Conservation (phyloP, 2,888 invertebrate genomes). For the Yponomeuta sedellus region DNA sequence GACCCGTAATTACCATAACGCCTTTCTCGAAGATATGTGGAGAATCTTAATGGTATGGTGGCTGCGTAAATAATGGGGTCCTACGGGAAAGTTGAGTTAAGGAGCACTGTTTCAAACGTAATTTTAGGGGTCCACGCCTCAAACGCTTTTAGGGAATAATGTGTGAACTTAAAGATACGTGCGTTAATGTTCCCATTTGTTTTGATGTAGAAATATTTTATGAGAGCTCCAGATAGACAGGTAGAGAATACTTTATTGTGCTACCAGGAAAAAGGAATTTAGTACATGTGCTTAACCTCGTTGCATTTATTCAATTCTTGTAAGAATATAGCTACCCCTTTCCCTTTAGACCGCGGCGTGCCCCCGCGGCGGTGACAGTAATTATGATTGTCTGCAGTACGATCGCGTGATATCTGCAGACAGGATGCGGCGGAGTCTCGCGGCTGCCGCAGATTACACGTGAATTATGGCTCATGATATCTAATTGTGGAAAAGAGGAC, state of each 20-base stretch:
- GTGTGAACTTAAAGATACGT: slow-evolving; percentile 55
- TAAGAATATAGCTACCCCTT: background rate
- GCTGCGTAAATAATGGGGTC: slow-evolving; percentile 75
- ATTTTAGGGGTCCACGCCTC: slow-evolving; percentile 70
- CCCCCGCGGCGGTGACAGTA: slow-evolving; percentile 8
- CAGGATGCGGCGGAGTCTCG: slow-evolving; percentile 53
- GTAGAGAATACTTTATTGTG: background rate
- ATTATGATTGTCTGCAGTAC: slow-evolving; percentile 20
- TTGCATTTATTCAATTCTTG: background rate
- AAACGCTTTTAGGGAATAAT: slow-evolving; percentile 70
- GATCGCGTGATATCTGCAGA: slow-evolving; percentile 46
- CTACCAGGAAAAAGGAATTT: no score
- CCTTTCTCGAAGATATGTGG: slow-evolving; percentile 73
- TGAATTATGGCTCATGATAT: slow-evolving; percentile 24
- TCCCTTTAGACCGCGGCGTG: background rate
- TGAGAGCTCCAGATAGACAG: background rate
- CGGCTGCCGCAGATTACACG: slow-evolving; percentile 31
- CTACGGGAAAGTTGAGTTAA: slow-evolving; percentile 73
- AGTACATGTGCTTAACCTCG: background rate
- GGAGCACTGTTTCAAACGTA: slow-evolving; percentile 75
- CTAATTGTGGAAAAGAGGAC: slow-evolving; percentile 21
- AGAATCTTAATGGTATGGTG: slow-evolving; percentile 76
- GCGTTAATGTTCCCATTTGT: slow-evolving; percentile 54
- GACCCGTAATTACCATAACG: slow-evolving; percentile 76
- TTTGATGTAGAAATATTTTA: slow-evolving; percentile 45